Evolutionary conservation across 2,888 invertebrate species (phyloP).

Genomic region (Sphaerophoria rueppellii): DNA sequence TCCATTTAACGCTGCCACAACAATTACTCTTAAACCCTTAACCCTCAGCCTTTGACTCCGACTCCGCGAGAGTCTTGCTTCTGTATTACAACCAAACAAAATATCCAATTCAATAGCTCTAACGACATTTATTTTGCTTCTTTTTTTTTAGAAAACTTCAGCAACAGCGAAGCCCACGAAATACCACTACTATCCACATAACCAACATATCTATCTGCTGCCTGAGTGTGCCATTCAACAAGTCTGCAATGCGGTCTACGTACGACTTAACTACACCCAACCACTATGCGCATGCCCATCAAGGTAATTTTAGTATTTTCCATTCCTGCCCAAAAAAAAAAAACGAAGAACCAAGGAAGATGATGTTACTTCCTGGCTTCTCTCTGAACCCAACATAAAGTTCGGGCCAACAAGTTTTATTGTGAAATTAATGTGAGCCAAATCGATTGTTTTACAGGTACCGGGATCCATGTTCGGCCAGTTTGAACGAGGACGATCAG

Average conservation of each 20-base stretch:
- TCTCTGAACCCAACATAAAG: conserved; percentile 4
- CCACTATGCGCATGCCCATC: conserved; percentile 95
- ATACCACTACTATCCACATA: conserved; percentile 96
- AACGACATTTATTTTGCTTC: conserved; percentile 62
- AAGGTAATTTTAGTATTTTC: conserved; percentile 81
- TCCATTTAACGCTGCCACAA: conserved; percentile 5
- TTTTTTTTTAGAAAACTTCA: conserved; percentile 86
- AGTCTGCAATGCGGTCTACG: conserved; percentile 96
- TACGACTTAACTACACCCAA: conserved; percentile 95
- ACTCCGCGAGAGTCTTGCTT: conserved; percentile 40
- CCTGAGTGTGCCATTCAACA: conserved; percentile 98
- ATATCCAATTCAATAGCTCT: conserved; percentile 30
- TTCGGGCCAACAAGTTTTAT: conserved; percentile 39
- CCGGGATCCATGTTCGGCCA: conserved; percentile 95
- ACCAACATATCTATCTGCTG: conserved; percentile 94
- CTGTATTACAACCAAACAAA: conserved; percentile 39
- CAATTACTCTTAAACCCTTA: conserved; percentile 26
- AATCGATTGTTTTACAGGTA: conserved; percentile 82
- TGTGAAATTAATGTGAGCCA: conserved; percentile 60
- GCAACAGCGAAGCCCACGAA: conserved; percentile 93
- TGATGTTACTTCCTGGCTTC: conserved; percentile 60
- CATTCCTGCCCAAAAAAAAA: not conserved
- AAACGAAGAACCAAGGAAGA: conserved; percentile 40
- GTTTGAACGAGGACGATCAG: conserved; percentile 93
- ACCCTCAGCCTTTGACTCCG: conserved; percentile 31